Conservation (phyloP, 2,797 vertebrate genomes). For the Anableps anableps region DNA sequence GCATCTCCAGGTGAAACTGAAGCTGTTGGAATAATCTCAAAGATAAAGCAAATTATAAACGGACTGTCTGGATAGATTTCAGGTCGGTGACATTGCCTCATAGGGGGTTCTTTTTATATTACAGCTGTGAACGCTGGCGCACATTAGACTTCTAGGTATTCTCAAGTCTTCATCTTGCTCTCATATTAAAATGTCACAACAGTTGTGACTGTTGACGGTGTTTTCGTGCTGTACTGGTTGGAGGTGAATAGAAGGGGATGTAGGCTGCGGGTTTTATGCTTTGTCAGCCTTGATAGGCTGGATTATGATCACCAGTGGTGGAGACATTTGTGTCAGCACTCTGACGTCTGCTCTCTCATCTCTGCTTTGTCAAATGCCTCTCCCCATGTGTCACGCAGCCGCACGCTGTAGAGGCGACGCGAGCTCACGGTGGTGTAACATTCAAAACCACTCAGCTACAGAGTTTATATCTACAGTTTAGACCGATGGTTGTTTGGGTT, state of each 20-base stretch:
- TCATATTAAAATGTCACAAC: not conserved
- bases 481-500: constrained; percentile 22
- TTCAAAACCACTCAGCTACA: constrained; percentile 62
- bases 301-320: constrained; percentile 72
- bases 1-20: not conserved
- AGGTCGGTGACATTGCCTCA: not conserved
- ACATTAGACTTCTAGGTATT: not conserved
- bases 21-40: constrained; percentile 18
- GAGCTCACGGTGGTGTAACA: constrained; percentile 55
- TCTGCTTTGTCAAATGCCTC: constrained; percentile 52
- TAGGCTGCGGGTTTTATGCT: constrained; percentile 33
- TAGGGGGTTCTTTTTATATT: not conserved
- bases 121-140: not conserved
- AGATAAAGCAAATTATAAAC: not conserved
- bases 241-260: not conserved
- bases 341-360: constrained; percentile 50
- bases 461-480: constrained; percentile 16
- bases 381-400: constrained; percentile 40
- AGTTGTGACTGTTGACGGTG: constrained; percentile 9
- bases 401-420: constrained; percentile 37
- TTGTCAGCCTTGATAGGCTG: constrained; percentile 70
- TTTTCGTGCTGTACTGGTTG: constrained; percentile 30
- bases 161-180: not conserved
- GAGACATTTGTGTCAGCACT: constrained; percentile 76
- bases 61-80: constrained; percentile 9